These are phyloP conservation scores for Archips xylosteana DNA, from an alignment of 2,888 invertebrate genomes.

Conservation along the genomic window DNA sequence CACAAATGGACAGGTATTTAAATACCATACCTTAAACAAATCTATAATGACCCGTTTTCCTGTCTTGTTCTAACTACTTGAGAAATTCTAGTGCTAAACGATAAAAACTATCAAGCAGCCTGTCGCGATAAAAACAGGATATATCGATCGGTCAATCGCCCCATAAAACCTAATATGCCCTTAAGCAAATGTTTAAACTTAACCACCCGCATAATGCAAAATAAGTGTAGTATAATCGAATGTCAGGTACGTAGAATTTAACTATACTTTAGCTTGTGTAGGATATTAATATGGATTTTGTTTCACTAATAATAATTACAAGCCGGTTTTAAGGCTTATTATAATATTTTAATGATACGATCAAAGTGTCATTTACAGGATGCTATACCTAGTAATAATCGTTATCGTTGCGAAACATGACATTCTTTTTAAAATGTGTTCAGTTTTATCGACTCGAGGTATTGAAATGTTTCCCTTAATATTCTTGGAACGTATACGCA, in stretches of 20 bases:
- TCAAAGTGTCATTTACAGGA: constrained; percentile 13
- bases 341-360: constrained; percentile 16
- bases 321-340: constrained; percentile 9
- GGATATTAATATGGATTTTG: not conserved
- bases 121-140: constrained; percentile 37
- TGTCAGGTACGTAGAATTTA: not conserved
- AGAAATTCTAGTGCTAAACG: constrained; percentile 12
- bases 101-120: constrained; percentile 29
- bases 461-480: constrained; percentile 55
- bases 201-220: not conserved
- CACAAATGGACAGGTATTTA: constrained; percentile 33
- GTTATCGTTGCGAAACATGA: constrained; percentile 16
- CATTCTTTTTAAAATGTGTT: not conserved
- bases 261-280: not conserved
- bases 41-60: constrained; percentile 27
- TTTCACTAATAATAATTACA: constrained; percentile 5
- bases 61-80: constrained; percentile 15
- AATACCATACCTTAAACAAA: constrained; percentile 37
- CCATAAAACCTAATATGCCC: constrained; percentile 34
- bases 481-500: constrained; percentile 57
- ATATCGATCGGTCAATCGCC: constrained; percentile 42
- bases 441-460: not conserved
- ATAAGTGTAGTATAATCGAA: constrained; percentile 3
- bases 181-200: constrained; percentile 25
- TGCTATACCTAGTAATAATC: constrained; percentile 21